Percentiles rank a stretch among this genome's conserved stretches.
phyloP scores from a whole-genome alignment of 2,888 invertebrate genomes.

The Mythimna vitellina region DNA sequence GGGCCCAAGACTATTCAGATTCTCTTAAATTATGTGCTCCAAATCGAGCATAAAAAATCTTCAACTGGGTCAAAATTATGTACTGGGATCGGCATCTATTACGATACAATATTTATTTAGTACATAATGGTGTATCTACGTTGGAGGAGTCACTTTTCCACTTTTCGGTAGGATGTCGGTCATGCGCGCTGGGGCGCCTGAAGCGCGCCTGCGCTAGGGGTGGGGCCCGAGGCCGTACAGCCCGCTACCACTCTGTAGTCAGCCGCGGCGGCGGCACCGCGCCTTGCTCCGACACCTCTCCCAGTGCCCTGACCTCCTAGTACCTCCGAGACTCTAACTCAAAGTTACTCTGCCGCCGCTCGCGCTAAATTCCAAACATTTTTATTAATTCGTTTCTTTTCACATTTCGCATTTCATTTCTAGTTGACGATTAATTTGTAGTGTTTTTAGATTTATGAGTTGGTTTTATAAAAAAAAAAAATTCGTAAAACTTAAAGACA shows the following conservation, averaged over 20 bases:
- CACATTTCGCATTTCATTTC: slow-evolving; percentile 72
- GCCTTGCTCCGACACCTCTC: slow-evolving; percentile 75
- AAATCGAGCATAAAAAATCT: slow-evolving; percentile 74
- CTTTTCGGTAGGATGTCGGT: slow-evolving; percentile 89
- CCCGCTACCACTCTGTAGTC: slow-evolving; percentile 88
- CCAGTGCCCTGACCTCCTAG: slow-evolving; percentile 70
- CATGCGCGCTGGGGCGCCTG: slow-evolving; percentile 82
- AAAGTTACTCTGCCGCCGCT: slow-evolving; percentile 82
- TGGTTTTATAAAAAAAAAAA: slow-evolving; percentile 55
- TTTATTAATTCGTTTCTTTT: slow-evolving; percentile 81
- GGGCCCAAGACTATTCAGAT: slow-evolving; percentile 51
- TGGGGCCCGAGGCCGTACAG: slow-evolving; percentile 84
- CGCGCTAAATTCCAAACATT: slow-evolving; percentile 76
- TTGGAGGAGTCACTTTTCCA: slow-evolving; percentile 90
- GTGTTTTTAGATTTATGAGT: slow-evolving; percentile 78
- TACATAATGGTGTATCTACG: slow-evolving; percentile 89
- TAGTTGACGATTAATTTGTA: slow-evolving; percentile 75
- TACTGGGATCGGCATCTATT: slow-evolving; percentile 80
- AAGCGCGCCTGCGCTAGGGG: slow-evolving; percentile 87
- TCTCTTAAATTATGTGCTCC: slow-evolving; percentile 58
- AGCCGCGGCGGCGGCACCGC: slow-evolving; percentile 86
- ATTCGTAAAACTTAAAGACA: slow-evolving; percentile 50
- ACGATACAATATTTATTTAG: slow-evolving; percentile 89
- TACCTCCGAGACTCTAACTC: slow-evolving; percentile 71
- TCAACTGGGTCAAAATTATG: slow-evolving; percentile 82